Evolutionary conservation across 2,113 vertebrate genomes (phyloP).

Genomic region (Sceloporus tristichus): DNA sequence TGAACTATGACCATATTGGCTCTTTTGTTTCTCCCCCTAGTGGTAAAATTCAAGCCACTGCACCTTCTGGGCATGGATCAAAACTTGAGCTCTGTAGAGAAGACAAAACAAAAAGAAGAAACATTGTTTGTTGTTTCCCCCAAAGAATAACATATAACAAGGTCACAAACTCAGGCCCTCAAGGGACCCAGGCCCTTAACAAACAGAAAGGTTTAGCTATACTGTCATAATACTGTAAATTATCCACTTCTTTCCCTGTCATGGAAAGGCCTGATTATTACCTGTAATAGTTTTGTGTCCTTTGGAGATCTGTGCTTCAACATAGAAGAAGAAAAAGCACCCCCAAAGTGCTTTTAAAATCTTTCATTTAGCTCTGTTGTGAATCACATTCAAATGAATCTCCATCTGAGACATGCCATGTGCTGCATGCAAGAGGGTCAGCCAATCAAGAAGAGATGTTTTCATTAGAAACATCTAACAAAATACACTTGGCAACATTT

Average conservation of each 20-base stretch:
- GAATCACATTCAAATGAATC: background rate
- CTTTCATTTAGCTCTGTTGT: background rate
- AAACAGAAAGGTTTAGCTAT: background rate
- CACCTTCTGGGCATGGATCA: background rate
- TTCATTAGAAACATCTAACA: background rate
- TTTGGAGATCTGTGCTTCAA: slow-evolving; percentile 1
- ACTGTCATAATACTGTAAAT: background rate
- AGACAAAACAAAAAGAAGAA: background rate
- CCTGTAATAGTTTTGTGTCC: background rate
- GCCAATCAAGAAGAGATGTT: background rate
- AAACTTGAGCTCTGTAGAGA: background rate
- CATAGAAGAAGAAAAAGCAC: background rate
- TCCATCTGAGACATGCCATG: background rate
- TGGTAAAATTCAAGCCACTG: slow-evolving; percentile 2
- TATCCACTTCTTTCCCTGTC: background rate
- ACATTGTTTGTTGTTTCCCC: background rate
- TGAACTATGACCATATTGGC: background rate
- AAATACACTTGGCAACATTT: background rate
- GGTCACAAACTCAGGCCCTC: background rate
- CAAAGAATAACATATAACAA: background rate
- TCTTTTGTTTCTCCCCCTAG: slow-evolving; percentile 36
- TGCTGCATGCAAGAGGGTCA: too few species aligned
- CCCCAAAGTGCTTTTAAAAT: background rate
- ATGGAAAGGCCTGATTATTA: background rate
- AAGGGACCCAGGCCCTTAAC: background rate